Evolutionary conservation across 2,113 vertebrate species (phyloP), one percentile per base, ranked within the genome.

Genomic region (Addax nasomaculatus): DNA sequence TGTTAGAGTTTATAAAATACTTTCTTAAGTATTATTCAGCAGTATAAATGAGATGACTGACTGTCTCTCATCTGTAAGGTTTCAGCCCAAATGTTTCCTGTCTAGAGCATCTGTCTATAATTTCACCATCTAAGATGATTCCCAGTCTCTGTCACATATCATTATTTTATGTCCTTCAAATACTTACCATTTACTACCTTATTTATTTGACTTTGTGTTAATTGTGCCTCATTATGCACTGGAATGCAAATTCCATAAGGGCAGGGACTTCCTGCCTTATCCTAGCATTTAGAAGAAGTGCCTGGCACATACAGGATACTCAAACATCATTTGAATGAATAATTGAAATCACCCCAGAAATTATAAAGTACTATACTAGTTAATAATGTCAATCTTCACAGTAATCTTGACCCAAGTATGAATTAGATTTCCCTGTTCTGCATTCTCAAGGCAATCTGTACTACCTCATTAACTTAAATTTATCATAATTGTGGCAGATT

Each of bases 341-440:
- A 95, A 89, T 89, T 92, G n/a, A 89, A 92, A 80, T 76, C 16
- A 80, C n/a, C 95, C 29, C 81, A 47, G 95, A 96, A 57, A 70
- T 89, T 89, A 51, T 90, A 95, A 95, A 92, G 58, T 96, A 19
- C 17, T 89, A 25, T 43, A 43, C 64, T 90, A 80, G 29, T 64
- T 97, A 97, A 81, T 97, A 96, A 80, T 90, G 53, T 29, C 93
- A 60, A 76, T 92, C 39, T 89, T 97, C 33, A 83, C 17, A 95
- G 8, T 93, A 91, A 93, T 95, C 79, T 83, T 91, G 39, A 90
- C 51, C 76, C 36, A 95, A 58, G 17, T 76, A 60, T 94, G 9
- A 23, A 87, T 58, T 57, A 88, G 25, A 67, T 95, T 97, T 96
- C 33, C 45, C 51, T 80, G 6, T 94, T 90, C n/a, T 97, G 2